phyloP scores from a whole-genome alignment of 2,113 vertebrate genomes.

The Paradisaea rubra region DNA sequence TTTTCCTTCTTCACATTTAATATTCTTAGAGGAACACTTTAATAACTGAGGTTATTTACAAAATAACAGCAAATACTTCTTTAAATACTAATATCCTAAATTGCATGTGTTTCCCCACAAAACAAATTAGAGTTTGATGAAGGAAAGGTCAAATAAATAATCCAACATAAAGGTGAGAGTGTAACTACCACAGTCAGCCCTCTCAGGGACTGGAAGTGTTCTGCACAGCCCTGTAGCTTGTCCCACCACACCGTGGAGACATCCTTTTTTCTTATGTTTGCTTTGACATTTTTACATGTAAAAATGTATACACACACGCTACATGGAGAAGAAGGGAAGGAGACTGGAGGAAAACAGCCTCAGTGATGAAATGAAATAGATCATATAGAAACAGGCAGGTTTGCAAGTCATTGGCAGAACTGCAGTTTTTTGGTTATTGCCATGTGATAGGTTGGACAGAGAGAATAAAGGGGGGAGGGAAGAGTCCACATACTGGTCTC shows the following conservation, averaged over 20 bases:
- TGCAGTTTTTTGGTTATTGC: not conserved
- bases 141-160: not conserved
- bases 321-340: not conserved
- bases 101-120: not conserved
- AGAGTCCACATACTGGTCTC: not conserved
- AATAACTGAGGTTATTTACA: not conserved
- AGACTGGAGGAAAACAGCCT: not conserved
- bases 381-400: not conserved
- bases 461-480: not conserved
- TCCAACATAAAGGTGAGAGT: not conserved
- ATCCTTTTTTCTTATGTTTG: not conserved
- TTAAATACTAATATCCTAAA: not conserved
- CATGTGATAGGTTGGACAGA: not conserved
- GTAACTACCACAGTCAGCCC: not conserved
- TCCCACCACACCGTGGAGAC: not conserved
- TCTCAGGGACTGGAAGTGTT: not conserved
- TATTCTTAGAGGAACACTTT: not conserved
- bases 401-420: not conserved
- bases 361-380: not conserved
- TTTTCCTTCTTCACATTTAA: not conserved
- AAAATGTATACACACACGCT: not conserved
- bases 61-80: not conserved
- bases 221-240: not conserved
- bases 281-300: not conserved
- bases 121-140: not conserved